Evolutionary conservation across 2,797 vertebrate species (phyloP), one percentile per base, ranked within the genome.

Genomic region (Danio albolineatus): DNA sequence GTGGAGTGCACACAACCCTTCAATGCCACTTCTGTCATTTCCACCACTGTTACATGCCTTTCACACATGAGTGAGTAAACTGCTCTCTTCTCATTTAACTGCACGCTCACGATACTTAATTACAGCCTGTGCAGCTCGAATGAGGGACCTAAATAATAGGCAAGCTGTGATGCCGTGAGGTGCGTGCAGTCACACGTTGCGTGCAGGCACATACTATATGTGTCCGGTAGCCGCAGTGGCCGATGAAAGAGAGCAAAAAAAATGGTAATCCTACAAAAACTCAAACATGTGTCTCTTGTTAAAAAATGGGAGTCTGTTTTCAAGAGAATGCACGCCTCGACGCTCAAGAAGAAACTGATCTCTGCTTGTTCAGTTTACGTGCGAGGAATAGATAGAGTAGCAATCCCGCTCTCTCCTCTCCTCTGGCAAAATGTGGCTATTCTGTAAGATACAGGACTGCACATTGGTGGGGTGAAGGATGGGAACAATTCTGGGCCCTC

Each of bases 271-370:
- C 72, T 53, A 53, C 43, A 65, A 74, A 73, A 80, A 81, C 71
- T 64, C 19, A 57, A 72, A 83, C 92, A 93, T 91, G 87, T 92
- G 91, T 87, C 90, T 90, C 85, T 82, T 65, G 84, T 93, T 91
- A 92, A 76, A 74, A 69, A 87, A 80, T 79, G 56, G n/a, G 82
- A 86, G 89, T 88, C 76, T 61, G 62, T 78, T 86, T 87, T 81
- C 74, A 64, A 70, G 16, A 76, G 79, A 82, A 70, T 44, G 89
- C 88, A 88, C 84, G 82, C 89, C 89, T 89, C 87, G 82, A 85
- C 83, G 62, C 88, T 89, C 82, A 64, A 65, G 62, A 73, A 89
- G 83, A 91, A 92, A 89, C 87, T 81, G 86, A 91, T 88, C 83
- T 83, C 66, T 82, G 60, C 76, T 73, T 76, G 81, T 81, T 60